Base-by-base conservation (phyloP, 2,888 invertebrate genomes). In the Linnaemya tessellans region DNA sequence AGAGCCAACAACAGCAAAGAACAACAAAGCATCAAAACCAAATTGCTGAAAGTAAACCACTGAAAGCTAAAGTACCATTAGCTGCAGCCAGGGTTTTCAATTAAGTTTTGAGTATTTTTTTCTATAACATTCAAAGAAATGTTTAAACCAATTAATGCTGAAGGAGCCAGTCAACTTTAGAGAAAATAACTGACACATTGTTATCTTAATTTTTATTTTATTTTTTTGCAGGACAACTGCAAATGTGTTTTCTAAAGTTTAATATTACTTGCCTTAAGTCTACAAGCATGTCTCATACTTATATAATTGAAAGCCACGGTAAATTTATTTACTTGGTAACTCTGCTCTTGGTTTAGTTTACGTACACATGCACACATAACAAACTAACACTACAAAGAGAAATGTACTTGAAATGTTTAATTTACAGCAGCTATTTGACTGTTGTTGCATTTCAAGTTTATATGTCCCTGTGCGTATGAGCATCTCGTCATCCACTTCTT, bases 381-480 rank as follows among this genome's bases (percentile, higher is more conserved):
- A 60, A 5, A 15, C 1, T 20, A 68, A 73, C 84, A 84, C 70
- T 80, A 3, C 2, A 60, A 46, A 46, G 30, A 51, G 11, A 64
- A 62, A 64, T 46, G n/a, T 70, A 58, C 80, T 70, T 74, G 56
- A 65, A 75, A 58, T 64, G 41, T 75, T 75, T 80, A 70, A 84
- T 70, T 75, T 80, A 15, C 64, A 75, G 56, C 38, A 68, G 49
- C 62, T 79, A 43, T 60, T 68, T 81, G 11, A 1, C n/a, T 83
- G 30, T 30, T 62, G 68, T 41, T 49, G 65, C 18, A 67, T 30
- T 35, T 25, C 4, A 20, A 22, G 38, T 43, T 13, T 18, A 51
- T 68, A 3, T 0, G 18, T 60, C 49, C 46, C 0, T 22, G 11
- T 54, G 18, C 20, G n/a, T 49, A 15, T 65, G 22, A 60, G 25